Evolutionary conservation across 2,888 invertebrate genomes (phyloP).

Genomic region (Eulithis testata): DNA sequence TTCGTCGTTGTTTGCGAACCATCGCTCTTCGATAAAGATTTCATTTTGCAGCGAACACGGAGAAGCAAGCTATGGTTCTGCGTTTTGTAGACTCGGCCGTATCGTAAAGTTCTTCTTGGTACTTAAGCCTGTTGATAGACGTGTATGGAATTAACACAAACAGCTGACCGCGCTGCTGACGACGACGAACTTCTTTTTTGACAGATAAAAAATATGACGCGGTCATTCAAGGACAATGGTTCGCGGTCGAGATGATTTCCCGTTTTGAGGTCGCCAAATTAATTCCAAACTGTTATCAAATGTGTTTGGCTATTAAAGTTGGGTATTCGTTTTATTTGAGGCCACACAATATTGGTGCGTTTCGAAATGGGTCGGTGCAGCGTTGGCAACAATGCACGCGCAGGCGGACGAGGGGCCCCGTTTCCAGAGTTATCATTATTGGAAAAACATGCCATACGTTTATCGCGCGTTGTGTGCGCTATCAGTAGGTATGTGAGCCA

Average conservation of each 20-base stretch:
- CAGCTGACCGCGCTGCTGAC: slow-evolving; percentile 74
- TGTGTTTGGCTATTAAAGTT: slow-evolving; percentile 42
- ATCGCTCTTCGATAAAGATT: slow-evolving; percentile 52
- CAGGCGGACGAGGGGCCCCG: slow-evolving; percentile 53
- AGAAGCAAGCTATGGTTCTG: slow-evolving; percentile 52
- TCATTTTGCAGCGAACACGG: background rate
- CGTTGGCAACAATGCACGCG: slow-evolving; percentile 39
- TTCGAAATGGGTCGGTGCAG: slow-evolving; percentile 36
- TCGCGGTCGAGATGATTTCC: slow-evolving; percentile 73
- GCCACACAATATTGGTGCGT: slow-evolving; percentile 21
- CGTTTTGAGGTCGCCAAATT: slow-evolving; percentile 66
- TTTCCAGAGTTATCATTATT: slow-evolving; percentile 69
- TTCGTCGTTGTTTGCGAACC: slow-evolving; percentile 48
- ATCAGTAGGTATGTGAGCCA: slow-evolving; percentile 61
- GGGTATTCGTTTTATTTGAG: slow-evolving; percentile 34
- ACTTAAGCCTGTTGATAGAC: slow-evolving; percentile 74
- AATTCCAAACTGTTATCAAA: slow-evolving; percentile 56
- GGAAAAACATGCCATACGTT: slow-evolving; percentile 76
- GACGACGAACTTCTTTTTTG: slow-evolving; percentile 74
- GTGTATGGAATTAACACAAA: slow-evolving; percentile 77
- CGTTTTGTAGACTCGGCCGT: slow-evolving; percentile 29
- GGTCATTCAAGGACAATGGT: slow-evolving; percentile 80
- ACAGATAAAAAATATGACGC: slow-evolving; percentile 79
- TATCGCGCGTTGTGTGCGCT: slow-evolving; percentile 72
- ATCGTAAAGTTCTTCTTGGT: slow-evolving; percentile 48